These are phyloP conservation scores for Emys orbicularis DNA, from an alignment of 2,797 vertebrate genomes.

Conservation along the genomic window DNA sequence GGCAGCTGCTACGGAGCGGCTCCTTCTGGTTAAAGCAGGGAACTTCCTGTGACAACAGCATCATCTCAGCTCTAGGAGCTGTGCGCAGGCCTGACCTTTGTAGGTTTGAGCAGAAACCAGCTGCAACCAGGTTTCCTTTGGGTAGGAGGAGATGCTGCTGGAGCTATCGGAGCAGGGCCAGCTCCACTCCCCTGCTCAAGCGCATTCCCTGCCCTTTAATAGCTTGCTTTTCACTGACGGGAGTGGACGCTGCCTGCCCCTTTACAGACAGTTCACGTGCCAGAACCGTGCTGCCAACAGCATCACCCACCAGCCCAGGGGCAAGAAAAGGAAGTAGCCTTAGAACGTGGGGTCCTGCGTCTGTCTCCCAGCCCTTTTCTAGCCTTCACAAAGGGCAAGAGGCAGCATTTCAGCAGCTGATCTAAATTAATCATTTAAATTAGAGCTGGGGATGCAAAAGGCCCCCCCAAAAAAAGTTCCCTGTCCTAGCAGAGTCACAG, in stretches of 20 bases:
- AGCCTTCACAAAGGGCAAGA: background rate
- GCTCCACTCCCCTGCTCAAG: background rate
- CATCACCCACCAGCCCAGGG: background rate
- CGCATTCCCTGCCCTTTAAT: background rate
- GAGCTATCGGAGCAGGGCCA: background rate
- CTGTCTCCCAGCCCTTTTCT: background rate
- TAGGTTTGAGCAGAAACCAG: background rate
- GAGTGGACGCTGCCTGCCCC: background rate
- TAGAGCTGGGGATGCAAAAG: background rate
- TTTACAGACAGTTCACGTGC: no score
- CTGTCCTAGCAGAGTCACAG: no score
- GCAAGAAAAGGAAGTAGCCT: background rate
- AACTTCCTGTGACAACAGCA: background rate
- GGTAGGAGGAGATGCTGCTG: background rate
- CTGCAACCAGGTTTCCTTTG: background rate
- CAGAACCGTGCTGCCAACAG: background rate
- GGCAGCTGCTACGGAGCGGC: background rate
- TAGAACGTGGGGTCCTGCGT: background rate
- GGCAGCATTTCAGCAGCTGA: background rate
- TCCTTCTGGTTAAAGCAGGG: background rate
- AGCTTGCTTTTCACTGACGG: background rate
- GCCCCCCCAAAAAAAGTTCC: background rate
- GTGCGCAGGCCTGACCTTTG: fast-evolving
- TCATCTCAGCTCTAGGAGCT: background rate
- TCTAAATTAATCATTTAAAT: background rate